Evolutionary conservation across 2,113 vertebrate species (phyloP).

Genomic region (Silurus meridionalis): DNA sequence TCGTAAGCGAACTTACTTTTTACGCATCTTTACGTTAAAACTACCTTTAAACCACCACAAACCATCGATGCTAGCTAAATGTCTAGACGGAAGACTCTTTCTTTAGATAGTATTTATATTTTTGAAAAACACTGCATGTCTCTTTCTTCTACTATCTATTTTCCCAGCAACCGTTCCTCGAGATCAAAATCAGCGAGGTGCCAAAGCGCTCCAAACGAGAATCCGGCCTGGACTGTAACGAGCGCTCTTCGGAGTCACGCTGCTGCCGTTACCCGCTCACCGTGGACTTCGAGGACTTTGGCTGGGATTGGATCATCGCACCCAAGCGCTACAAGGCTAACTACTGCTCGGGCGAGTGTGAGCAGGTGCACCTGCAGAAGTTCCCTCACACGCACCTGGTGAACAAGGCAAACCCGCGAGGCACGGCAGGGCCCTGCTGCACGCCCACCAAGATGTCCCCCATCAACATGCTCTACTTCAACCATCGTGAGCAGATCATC

Average conservation of each 20-base stretch:
- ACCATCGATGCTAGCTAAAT: not conserved
- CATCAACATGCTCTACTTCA: constrained; percentile 91
- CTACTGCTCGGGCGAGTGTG: constrained; percentile 88
- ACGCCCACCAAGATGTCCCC: constrained; percentile 90
- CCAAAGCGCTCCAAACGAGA: constrained; percentile 81
- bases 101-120: no score
- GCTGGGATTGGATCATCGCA: constrained; percentile 92
- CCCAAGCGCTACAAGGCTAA: constrained; percentile 91
- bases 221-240: constrained; percentile 84
- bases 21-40: not conserved
- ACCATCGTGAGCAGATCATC: constrained; percentile 87
- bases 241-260: constrained; percentile 82
- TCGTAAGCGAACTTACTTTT: constrained; percentile 71
- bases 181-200: constrained; percentile 84
- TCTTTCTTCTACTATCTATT: not conserved
- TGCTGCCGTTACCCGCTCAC: constrained; percentile 87
- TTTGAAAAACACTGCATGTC: not conserved
- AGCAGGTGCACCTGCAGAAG: constrained; percentile 87
- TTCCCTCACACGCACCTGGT: constrained; percentile 87
- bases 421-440: constrained; percentile 85
- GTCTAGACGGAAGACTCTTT: no score
- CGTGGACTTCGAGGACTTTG: constrained; percentile 88
- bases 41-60: not conserved
- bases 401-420: constrained; percentile 84
- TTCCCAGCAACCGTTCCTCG: constrained; percentile 83